Evolutionary conservation across 2,113 vertebrate genomes (phyloP).

Genomic region (Nannospalax galili): DNA sequence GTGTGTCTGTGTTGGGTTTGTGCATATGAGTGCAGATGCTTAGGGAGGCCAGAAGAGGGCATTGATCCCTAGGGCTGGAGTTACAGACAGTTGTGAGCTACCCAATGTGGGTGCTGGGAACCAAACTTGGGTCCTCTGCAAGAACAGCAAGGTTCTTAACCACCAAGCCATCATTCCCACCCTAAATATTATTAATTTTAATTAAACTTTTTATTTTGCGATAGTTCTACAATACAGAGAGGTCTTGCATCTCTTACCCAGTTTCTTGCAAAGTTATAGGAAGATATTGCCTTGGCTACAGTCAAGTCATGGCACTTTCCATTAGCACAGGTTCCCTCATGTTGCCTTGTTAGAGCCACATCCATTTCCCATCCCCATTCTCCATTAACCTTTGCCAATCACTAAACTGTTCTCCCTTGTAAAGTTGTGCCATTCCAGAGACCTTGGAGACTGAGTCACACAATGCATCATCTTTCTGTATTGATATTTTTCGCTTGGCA

Average conservation of each 20-base stretch:
- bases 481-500: not conserved
- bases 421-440: not conserved
- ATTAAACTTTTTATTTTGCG: not conserved
- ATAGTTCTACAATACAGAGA: not conserved
- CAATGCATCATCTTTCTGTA: not conserved
- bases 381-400: not conserved
- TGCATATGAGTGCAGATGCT: not conserved
- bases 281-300: not conserved
- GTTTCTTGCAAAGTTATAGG: not conserved
- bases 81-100: not conserved
- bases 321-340: not conserved
- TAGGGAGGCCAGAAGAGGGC: not conserved
- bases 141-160: not conserved
- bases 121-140: not conserved
- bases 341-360: not conserved
- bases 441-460: not conserved
- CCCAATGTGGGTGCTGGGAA: no score
- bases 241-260: not conserved
- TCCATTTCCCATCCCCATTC: not conserved
- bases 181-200: not conserved
- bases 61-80: not conserved
- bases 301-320: no score
- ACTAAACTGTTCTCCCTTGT: not conserved
- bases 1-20: not conserved
- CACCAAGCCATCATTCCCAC: not conserved